Evolutionary conservation across 2,113 vertebrate species (phyloP).

Genomic region (Hiodon tergisus): DNA sequence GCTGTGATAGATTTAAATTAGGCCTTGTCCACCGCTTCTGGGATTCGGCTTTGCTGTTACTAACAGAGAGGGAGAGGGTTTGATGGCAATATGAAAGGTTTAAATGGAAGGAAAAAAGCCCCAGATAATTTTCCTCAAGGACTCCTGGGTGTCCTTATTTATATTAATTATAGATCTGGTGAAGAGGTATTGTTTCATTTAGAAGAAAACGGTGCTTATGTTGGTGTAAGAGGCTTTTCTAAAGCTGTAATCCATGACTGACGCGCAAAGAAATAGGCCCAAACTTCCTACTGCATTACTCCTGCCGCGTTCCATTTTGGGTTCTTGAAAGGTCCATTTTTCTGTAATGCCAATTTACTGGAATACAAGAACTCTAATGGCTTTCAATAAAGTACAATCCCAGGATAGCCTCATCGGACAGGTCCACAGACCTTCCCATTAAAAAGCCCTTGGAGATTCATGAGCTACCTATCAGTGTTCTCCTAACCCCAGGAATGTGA

Average conservation of each 20-base stretch:
- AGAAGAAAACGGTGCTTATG: slow-evolving; percentile 26
- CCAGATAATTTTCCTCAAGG: not conserved
- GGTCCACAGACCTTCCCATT: slow-evolving; percentile 7
- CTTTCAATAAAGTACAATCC: slow-evolving; percentile 46
- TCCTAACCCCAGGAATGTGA: slow-evolving; percentile 30
- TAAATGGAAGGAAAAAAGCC: not conserved
- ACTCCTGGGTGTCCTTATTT: not conserved
- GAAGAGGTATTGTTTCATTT: slow-evolving; percentile 32
- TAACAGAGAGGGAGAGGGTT: not conserved
- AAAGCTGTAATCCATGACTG: slow-evolving; percentile 52
- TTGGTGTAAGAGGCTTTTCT: slow-evolving; percentile 46
- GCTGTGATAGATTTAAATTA: slow-evolving; percentile 11
- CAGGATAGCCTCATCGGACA: slow-evolving; percentile 9
- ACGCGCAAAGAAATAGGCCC: slow-evolving; percentile 35
- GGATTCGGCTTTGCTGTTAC: slow-evolving; percentile 5
- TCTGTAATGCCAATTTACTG: slow-evolving; percentile 17
- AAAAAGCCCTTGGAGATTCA: slow-evolving; percentile 29
- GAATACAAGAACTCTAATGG: slow-evolving; percentile 34
- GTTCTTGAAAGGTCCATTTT: slow-evolving; percentile 22
- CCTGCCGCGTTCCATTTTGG: slow-evolving; percentile 4
- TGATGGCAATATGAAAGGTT: not conserved
- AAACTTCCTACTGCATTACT: slow-evolving; percentile 27
- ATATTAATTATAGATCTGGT: slow-evolving; percentile 14
- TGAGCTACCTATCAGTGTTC: slow-evolving; percentile 35
- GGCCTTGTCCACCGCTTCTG: not conserved